Percentiles rank a stretch among this genome's conserved stretches.
These are phyloP conservation scores for Ciconia boyciana DNA, from an alignment of 2,113 vertebrate genomes.

Conservation along the genomic window DNA sequence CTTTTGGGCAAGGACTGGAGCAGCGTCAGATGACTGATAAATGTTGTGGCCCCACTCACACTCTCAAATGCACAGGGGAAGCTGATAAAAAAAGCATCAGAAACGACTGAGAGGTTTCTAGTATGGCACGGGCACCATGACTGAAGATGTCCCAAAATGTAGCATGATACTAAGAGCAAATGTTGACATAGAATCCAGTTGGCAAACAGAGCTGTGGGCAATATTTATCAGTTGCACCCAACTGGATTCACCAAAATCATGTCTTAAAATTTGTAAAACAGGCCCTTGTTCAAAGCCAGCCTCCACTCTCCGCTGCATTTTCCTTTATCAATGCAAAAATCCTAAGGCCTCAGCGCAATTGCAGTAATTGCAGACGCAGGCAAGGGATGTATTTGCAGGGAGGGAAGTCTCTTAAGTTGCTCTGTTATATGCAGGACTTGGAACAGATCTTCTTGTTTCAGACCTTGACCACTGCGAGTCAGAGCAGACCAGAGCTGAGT, in stretches of 20 bases:
- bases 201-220: neutral
- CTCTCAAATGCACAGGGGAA: neutral
- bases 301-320: neutral
- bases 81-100: neutral
- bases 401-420: neutral
- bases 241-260: neutral
- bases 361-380: neutral
- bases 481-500: neutral
- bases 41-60: neutral
- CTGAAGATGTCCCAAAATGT: neutral
- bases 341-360: neutral
- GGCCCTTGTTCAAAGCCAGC: neutral
- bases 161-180: neutral
- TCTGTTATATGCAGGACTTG: neutral
- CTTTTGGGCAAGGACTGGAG: neutral
- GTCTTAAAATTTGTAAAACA: too few relatives aligned
- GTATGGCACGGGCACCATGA: neutral
- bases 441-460: neutral
- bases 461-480: neutral
- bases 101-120: neutral
- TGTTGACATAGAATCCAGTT: rapidly evolving
- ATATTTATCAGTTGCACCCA: neutral
- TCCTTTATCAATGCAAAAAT: neutral
- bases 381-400: neutral
- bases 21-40: neutral